Evolutionary conservation across 1,140 invertebrate species (phyloP), one percentile per base, ranked within the genome.

Genomic region (Diprion similis): DNA sequence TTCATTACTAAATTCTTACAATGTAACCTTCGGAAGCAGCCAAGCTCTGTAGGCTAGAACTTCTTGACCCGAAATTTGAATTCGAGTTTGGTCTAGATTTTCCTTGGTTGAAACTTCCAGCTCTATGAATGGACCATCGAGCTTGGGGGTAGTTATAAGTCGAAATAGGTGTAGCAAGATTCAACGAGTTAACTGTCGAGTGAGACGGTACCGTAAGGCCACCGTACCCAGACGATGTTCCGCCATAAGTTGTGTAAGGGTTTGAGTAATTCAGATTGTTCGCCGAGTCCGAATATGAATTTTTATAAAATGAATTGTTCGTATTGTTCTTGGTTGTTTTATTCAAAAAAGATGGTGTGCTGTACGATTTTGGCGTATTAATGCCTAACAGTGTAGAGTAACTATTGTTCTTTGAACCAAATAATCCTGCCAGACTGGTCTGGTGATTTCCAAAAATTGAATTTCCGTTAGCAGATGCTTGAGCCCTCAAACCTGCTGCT

Each of bases 1-100:
- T 37, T 59, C n/a, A 59, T 8, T 17, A 15, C 9, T 65, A 17
- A 37, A 71, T 74, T 80, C 91, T 91, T 92, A 93, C 92, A 87
- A 89, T 89, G 78, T 93, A 94, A 84, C 92, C 92, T 84, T 94
- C 92, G 59, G 92, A 93, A 51, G 89, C 89, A 46, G 88, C 86
- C 74, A 90, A 81, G 81, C 90, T 91, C 73, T 90, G 85, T n/a
- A 88, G 71, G 75, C 87, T 88, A 15, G 86, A 84, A 75, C 88
- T 89, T 76, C 84, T 83, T 11, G 86, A 89, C 13, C 83, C 78
- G 48, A 87, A 82, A 66, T 69, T 79, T 10, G 78, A 74, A 17
- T 66, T 65, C 73, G 15, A 71, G 71, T 66, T 77, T 8, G 79
- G 74, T 75, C 87, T 87, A 68, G 81, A 74, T 73, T 83, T 87